Conservation (phyloP, 2,888 invertebrate genomes). For the Tromatobia lineatoria region DNA sequence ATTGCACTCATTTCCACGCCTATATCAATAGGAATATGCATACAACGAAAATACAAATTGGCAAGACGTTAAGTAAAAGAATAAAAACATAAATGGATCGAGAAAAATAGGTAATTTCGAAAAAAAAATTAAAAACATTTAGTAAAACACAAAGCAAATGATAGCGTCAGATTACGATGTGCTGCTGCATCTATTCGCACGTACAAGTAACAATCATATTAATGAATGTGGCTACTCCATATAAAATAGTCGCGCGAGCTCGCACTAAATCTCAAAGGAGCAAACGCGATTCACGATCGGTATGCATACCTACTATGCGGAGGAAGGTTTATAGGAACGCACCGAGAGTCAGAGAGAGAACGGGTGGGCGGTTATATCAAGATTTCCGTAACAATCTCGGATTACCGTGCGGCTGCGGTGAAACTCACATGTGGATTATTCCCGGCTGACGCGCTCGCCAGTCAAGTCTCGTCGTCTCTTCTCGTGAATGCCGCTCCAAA, state of each 20-base stretch:
- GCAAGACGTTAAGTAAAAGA: too few species aligned
- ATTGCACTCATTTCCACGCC: too few species aligned
- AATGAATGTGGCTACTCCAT: too few species aligned
- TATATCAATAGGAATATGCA: too few species aligned
- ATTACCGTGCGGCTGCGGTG: constrained; percentile 72
- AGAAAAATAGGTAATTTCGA: too few species aligned
- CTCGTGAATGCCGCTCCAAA: constrained; percentile 46
- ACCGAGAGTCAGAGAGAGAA: constrained; percentile 53
- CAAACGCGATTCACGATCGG: background rate
- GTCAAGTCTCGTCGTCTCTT: constrained; percentile 29
- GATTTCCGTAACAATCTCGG: constrained; percentile 80
- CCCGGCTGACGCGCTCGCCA: constrained; percentile 26
- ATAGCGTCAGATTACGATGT: background rate
- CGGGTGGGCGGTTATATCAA: constrained; percentile 76
- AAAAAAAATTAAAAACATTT: too few species aligned
- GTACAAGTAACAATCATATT: too few species aligned
- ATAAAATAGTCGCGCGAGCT: too few species aligned
- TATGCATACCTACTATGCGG: background rate
- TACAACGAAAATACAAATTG: too few species aligned
- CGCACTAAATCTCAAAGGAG: too few species aligned
- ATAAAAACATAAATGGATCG: too few species aligned
- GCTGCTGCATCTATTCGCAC: constrained; percentile 2
- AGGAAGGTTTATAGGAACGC: background rate
- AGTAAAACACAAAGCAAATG: too few species aligned
- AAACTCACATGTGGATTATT: constrained; percentile 41